Base-by-base conservation (phyloP, 2,113 vertebrate species). In the Carassius gibelio region DNA sequence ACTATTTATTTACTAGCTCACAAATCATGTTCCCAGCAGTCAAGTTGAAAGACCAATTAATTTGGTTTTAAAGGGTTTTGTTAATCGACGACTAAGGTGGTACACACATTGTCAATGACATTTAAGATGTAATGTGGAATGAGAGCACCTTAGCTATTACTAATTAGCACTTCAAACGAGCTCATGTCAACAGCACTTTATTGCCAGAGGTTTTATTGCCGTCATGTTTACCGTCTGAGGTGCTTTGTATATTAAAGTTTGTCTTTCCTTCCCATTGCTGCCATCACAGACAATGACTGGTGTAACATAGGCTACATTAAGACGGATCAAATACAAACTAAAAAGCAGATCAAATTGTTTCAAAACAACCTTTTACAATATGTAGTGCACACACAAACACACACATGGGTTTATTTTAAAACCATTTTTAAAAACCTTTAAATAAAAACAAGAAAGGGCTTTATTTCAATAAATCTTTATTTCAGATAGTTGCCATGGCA, bases 41-140 rank as follows among this genome's bases (percentile, higher is more conserved):
- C 86, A 93, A 88, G 93, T 71, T 94, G 91, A 93, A 93, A 93
- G 85, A 90, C 86, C 92, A 91, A 95, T 94, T 94, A 93, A 93
- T 93, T 92, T 91, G 90, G 89, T 88, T 90, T 89, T 57, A 72
- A 82, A 38, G 50, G 11, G 23, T 48, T 85, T 88, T 88, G 88
- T 91, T 95, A 94, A 94, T 93, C 89, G 93, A 89, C 64, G 89
- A 82, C 89, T 86, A 55, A 87, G 84, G 87, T 90, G 36, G 90
- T 90, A 87, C 89, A 90, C 85, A 92, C 69, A 23, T 91, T 93
- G 85, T 87, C 80, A 89, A 80, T 90, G 92, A 92, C 91, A 91
- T 93, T 93, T 93, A 94, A 93, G 93, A 93, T 88, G 93, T 85
- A 88, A 93, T 91, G 50, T 85, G 83, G 50, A 87, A 90, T 81